Conservation (phyloP, 2,113 vertebrate genomes). For the Halcyon senegalensis region DNA sequence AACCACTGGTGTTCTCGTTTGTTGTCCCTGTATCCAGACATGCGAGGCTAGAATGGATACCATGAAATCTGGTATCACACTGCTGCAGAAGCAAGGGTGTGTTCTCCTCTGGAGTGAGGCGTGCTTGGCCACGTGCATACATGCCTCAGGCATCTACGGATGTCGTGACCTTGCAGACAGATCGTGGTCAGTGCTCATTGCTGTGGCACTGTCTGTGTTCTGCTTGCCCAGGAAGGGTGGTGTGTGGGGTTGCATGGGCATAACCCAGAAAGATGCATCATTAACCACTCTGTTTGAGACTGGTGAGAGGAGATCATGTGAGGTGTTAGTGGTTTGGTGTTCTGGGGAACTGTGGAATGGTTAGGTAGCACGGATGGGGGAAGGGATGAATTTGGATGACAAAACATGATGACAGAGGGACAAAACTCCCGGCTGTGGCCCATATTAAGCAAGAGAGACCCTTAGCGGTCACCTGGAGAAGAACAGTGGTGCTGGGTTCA, state of each 20-base stretch:
- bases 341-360: not conserved
- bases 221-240: not conserved
- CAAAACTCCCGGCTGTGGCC: not conserved
- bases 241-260: not conserved
- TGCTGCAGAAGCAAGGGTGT: not conserved
- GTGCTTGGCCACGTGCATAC: accelerated
- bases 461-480: constrained; percentile 1
- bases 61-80: accelerated
- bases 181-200: not conserved
- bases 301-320: not conserved
- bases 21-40: not conserved
- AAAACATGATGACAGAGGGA: not conserved
- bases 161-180: accelerated
- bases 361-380: not conserved
- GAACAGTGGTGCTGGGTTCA: not conserved
- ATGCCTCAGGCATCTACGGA: accelerated
- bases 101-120: not conserved
- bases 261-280: not conserved
- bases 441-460: constrained; percentile 24
- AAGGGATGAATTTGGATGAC: not conserved
- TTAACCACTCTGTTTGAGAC: not conserved
- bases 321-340: not conserved
- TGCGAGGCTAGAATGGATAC: not conserved
- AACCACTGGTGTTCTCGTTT: not conserved
- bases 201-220: not conserved